Evolutionary conservation across 2,113 vertebrate species (phyloP).

Genomic region (Noctilio leporinus): DNA sequence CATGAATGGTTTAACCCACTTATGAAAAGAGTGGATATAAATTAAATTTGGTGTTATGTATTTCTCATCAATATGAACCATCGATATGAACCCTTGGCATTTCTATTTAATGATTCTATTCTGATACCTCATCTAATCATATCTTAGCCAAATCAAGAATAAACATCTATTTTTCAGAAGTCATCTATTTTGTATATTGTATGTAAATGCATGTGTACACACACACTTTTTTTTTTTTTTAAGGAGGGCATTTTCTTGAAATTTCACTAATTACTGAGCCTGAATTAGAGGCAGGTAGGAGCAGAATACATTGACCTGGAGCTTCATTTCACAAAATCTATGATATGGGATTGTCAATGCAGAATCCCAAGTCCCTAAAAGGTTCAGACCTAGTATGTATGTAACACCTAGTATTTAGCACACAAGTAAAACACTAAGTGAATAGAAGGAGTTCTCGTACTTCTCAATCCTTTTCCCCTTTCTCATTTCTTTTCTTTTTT

Average conservation of each 20-base stretch:
- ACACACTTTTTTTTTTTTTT: not conserved
- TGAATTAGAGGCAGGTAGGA: not conserved
- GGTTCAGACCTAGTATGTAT: not conserved
- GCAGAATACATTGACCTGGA: not conserved
- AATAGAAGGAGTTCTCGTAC: not conserved
- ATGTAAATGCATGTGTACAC: not conserved
- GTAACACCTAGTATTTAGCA: not conserved
- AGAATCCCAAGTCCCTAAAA: not conserved
- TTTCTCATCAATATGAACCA: not conserved
- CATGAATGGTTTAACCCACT: not conserved
- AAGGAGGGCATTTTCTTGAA: not conserved
- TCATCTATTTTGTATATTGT: not conserved
- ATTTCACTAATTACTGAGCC: not conserved
- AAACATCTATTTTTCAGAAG: not conserved
- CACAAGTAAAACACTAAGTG: not conserved
- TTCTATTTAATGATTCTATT: not conserved
- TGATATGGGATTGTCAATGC: not conserved
- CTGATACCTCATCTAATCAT: not conserved
- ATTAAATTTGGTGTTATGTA: not conserved
- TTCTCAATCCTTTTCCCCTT: not conserved
- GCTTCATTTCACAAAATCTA: not conserved
- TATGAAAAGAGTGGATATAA: not conserved
- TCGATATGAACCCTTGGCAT: not conserved
- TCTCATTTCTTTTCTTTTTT: not conserved
- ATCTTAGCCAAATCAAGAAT: not conserved